Evolutionary conservation across 1,140 invertebrate species (phyloP), one percentile per base, ranked within the genome.

Genomic region (Listronotus bonariensis): DNA sequence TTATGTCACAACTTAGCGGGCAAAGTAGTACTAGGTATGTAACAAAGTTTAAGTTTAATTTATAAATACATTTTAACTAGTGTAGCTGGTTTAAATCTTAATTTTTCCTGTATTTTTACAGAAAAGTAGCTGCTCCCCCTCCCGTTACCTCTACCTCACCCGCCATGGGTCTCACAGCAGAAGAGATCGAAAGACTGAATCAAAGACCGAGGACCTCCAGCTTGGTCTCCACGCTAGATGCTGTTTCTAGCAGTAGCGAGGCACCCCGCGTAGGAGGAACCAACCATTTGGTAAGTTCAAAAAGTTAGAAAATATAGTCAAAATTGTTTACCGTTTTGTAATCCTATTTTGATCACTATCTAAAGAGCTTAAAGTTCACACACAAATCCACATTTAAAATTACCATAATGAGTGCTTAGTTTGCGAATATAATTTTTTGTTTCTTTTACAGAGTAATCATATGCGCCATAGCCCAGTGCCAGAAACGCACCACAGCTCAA

Each of bases 151-250:
- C 85, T 6, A 83, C 83, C 0, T 84, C 88, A 0, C 83, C 86
- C 7, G 84, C 88, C 0, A 90, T 95, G 74, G 93, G 94, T 0
- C 80, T 97, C 6, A 96, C 95, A 0, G 90, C 94, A 9, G 95
- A 96, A 77, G 93, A 96, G 79, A 93, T 97, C 58, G 91, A 96
- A 77, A 83, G 94, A 76, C 84, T 97, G 46, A 96, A 96, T 79
- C 89, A 89, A 0, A 81, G 93, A 38, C 92, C 92, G 1, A 81
- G 91, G 61, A 91, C 91, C 1, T 93, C 92, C 14, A 96, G 93
- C 78, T 79, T 97, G 57, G 92, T 95, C 0, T 96, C 93, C 15
- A 95, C 95, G 6, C 80, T 96, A 66, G 95, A 97, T 77, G 93
- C 92, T 6, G 93, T 96, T 20, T 95, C 93, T 8, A 95, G 91